A percentile compares a stretch with the other conserved stretches of the same genome.
These are phyloP conservation scores for Boleophthalmus pectinirostris DNA, from an alignment of 2,113 vertebrate species.

Conservation along the genomic window DNA sequence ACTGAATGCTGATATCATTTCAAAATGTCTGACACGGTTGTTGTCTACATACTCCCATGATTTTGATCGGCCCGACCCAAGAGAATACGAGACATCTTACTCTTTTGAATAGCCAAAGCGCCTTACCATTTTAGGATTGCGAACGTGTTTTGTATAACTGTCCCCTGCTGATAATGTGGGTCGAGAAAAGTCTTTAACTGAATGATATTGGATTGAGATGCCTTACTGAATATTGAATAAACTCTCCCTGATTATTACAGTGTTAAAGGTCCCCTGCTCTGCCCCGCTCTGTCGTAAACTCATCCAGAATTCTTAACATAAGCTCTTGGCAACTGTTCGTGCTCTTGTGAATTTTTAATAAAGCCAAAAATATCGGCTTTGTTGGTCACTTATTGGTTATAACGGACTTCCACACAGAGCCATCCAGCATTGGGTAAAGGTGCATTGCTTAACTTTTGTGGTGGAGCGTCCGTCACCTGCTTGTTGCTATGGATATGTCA, in stretches of 20 bases:
- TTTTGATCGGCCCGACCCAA: constrained; percentile 32
- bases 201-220: constrained; percentile 56
- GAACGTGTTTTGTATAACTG: constrained; percentile 27
- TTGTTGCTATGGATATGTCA: too few relatives aligned
- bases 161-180: constrained; percentile 26
- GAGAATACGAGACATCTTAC: constrained; percentile 5
- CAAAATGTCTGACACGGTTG: neutral
- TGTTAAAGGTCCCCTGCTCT: constrained; percentile 2
- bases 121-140: constrained; percentile 61
- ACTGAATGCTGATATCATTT: constrained; percentile 9
- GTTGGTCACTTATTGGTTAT: too few relatives aligned
- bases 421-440: too few relatives aligned
- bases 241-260: constrained; percentile 18
- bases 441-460: too few relatives aligned
- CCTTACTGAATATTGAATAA: constrained; percentile 68
- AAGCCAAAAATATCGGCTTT: too few relatives aligned
- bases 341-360: too few relatives aligned
- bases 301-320: neutral
- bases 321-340: neutral
- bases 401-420: too few relatives aligned
- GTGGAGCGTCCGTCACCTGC: too few relatives aligned
- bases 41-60: neutral
- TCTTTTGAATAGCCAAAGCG: constrained; percentile 65
- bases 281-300: neutral
- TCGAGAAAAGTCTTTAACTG: constrained; percentile 39